These are phyloP conservation scores for Mus caroli DNA, from an alignment of 2,797 vertebrate species.

Conservation along the genomic window DNA sequence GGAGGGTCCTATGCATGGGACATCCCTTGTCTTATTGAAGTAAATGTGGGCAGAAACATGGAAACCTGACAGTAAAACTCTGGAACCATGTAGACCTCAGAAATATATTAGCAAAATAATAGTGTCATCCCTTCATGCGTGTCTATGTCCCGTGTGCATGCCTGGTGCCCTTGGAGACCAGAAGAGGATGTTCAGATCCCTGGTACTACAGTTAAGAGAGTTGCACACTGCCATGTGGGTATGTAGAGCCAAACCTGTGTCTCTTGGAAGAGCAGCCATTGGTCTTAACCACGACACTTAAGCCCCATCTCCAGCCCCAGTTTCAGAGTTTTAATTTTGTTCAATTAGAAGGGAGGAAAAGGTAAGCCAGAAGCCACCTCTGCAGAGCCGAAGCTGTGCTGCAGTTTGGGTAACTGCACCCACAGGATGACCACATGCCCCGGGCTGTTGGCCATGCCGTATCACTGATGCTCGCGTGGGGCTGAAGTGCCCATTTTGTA, in stretches of 20 bases:
- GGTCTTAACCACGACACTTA: neutral
- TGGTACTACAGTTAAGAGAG: neutral
- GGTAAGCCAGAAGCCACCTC: neutral
- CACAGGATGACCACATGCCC: neutral
- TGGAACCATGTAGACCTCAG: neutral
- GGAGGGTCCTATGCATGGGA: fast-evolving
- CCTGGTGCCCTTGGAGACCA: neutral
- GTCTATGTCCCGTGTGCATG: neutral
- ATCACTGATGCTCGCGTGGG: neutral
- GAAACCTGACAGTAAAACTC: neutral
- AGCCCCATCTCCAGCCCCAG: neutral
- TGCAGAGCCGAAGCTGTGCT: neutral
- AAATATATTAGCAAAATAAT: neutral
- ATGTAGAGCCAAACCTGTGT: neutral
- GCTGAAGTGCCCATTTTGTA: neutral
- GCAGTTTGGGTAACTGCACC: neutral
- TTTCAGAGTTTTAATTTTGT: neutral
- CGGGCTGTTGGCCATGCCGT: neutral
- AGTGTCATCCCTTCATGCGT: neutral
- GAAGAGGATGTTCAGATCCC: too few species aligned
- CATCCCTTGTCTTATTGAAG: neutral
- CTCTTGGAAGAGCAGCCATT: neutral
- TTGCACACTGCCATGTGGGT: neutral
- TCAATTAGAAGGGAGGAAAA: neutral
- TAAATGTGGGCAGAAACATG: neutral